Conservation (phyloP, 1,140 invertebrate genomes). For the Nasonia longicornis region DNA sequence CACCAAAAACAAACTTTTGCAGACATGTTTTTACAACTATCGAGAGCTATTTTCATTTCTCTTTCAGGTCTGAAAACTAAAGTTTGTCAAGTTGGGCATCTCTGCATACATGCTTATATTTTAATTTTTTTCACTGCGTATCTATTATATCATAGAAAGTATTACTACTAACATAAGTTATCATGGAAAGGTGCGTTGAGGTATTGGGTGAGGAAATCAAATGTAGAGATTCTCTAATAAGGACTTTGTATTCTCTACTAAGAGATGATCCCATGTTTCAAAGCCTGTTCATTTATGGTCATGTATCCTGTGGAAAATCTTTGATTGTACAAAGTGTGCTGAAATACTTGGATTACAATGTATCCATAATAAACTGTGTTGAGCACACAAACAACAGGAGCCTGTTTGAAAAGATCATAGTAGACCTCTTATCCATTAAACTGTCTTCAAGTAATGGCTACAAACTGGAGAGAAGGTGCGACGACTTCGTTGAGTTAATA, state of each 20-base stretch:
- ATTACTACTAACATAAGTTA: constrained; percentile 38
- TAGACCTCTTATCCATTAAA: constrained; percentile 68
- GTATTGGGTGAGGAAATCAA: constrained; percentile 63
- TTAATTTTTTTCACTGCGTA: constrained; percentile 20
- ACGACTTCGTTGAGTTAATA: constrained; percentile 82
- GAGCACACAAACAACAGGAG: constrained; percentile 84
- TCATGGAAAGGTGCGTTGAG: constrained; percentile 69
- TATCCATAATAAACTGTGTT: constrained; percentile 82
- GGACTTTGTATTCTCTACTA: constrained; percentile 72
- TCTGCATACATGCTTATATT: constrained; percentile 27
- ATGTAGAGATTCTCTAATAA: constrained; percentile 74
- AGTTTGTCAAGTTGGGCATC: constrained; percentile 47
- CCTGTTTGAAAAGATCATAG: constrained; percentile 82
- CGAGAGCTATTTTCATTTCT: constrained; percentile 51
- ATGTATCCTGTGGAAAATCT: constrained; percentile 85
- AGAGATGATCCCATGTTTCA: constrained; percentile 73
- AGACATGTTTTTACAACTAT: constrained; percentile 30
- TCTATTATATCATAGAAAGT: constrained; percentile 11
- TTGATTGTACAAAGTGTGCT: constrained; percentile 75
- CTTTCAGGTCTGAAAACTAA: constrained; percentile 54
- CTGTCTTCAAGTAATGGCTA: constrained; percentile 59
- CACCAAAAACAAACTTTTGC: constrained; percentile 23
- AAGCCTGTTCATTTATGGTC: constrained; percentile 82
- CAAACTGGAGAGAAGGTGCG: constrained; percentile 71
- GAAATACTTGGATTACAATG: constrained; percentile 72